A percentile compares a stretch with the other conserved stretches of the same genome.
phyloP scores from a whole-genome alignment of 2,113 vertebrate genomes.

The Benitochromis conjunctus region DNA sequence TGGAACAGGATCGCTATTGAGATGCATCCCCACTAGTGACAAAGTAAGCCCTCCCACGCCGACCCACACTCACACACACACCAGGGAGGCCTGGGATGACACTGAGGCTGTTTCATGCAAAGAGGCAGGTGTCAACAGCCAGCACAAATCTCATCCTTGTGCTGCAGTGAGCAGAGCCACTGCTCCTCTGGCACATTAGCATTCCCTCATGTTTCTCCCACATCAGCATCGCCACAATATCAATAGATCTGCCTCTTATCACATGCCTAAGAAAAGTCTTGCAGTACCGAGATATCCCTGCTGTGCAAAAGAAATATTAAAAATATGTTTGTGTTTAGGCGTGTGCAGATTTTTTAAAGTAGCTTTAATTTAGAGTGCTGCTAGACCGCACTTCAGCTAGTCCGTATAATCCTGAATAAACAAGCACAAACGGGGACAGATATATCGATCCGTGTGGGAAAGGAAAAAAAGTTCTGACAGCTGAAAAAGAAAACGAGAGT shows the following conservation, averaged over 20 bases:
- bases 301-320: background rate
- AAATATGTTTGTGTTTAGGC: background rate
- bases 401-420: background rate
- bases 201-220: constrained; percentile 52
- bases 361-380: background rate
- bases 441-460: background rate
- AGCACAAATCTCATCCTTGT: constrained; percentile 68
- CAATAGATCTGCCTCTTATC: constrained; percentile 6
- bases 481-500: constrained; percentile 32
- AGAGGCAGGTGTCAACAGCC: constrained; percentile 59
- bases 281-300: background rate
- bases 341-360: background rate
- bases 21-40: background rate
- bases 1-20: constrained; percentile 44
- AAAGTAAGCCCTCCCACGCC: background rate
- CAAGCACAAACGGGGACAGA: background rate
- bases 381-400: background rate
- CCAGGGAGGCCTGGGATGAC: constrained; percentile 6
- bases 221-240: constrained; percentile 15
- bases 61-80: background rate
- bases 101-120: constrained; percentile 57
- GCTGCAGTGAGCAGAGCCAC: constrained; percentile 33
- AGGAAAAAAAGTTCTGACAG: constrained; percentile 7
- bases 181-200: constrained; percentile 60
- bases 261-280: background rate